Conservation (phyloP, 2,888 invertebrate genomes). For the Axea sp. region DNA sequence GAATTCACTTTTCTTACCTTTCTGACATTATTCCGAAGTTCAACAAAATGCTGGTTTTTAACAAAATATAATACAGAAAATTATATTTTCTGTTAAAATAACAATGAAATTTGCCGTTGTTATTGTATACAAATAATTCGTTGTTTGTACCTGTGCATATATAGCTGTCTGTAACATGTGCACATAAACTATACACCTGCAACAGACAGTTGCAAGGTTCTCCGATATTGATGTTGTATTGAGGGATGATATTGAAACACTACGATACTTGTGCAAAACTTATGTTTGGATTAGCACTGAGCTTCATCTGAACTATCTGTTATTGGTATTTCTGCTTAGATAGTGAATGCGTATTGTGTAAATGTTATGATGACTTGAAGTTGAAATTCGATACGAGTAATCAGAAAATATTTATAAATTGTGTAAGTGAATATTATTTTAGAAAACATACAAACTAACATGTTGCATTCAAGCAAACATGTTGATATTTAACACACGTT, state of each 20-base stretch:
- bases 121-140: too few relatives aligned
- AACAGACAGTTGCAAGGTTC: conserved; percentile 31
- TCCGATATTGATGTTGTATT: conserved; percentile 45
- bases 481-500: too few relatives aligned
- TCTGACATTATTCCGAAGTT: too few relatives aligned
- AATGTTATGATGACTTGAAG: conserved; percentile 11
- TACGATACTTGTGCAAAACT: conserved; percentile 40
- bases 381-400: conserved; percentile 18
- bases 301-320: conserved; percentile 42
- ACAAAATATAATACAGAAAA: too few relatives aligned
- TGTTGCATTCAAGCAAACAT: too few relatives aligned
- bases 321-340: conserved; percentile 51
- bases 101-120: too few relatives aligned
- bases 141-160: too few relatives aligned
- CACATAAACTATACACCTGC: conserved; percentile 35
- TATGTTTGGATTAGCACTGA: conserved; percentile 48
- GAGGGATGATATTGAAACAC: conserved; percentile 44
- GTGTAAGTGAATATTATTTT: conserved; percentile 2
- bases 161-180: conserved; percentile 19
- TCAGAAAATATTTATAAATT: conserved; percentile 20
- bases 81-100: too few relatives aligned
- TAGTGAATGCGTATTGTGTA: conserved; percentile 24
- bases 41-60: too few relatives aligned
- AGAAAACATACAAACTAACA: too few relatives aligned
- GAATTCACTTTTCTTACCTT: too few relatives aligned